Percentiles rank a stretch among this genome's conserved stretches.
These are phyloP conservation scores for Ichneumon xanthorius DNA, from an alignment of 2,888 invertebrate genomes.

Conservation along the genomic window DNA sequence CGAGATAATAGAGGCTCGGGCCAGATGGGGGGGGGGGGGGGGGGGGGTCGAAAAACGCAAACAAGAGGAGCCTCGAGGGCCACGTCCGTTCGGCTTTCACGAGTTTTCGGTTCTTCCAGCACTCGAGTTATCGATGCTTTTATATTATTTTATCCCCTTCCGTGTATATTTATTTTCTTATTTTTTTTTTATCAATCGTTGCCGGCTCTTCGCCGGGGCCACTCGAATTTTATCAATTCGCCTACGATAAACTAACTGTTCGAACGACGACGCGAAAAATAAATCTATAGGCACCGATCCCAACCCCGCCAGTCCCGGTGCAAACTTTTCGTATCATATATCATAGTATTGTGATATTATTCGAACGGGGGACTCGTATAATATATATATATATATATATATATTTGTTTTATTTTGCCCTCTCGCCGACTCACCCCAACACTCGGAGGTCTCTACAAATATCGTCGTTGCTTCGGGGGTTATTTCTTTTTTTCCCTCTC, in stretches of 20 bases:
- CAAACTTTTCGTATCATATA: slow-evolving; percentile 12
- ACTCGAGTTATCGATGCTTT: slow-evolving; percentile 27
- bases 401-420: background rate
- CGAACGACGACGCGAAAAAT: slow-evolving; percentile 11
- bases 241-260: slow-evolving; percentile 1
- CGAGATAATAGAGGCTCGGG: slow-evolving; percentile 23
- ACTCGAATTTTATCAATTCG: slow-evolving; percentile 29
- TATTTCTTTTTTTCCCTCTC: background rate
- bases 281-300: background rate
- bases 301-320: background rate
- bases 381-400: background rate
- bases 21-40: background rate
- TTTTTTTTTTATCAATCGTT: background rate
- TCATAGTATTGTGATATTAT: slow-evolving; percentile 9
- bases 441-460: background rate
- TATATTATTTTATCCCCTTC: slow-evolving; percentile 10
- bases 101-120: background rate
- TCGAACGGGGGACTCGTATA: slow-evolving; percentile 1
- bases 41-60: background rate
- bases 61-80: background rate
- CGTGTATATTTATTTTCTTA: background rate
- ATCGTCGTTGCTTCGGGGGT: background rate
- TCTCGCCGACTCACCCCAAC: background rate
- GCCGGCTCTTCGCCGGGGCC: background rate
- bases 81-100: background rate